Conservation (phyloP, 2,113 vertebrate species). For the Megalops atlanticus region DNA sequence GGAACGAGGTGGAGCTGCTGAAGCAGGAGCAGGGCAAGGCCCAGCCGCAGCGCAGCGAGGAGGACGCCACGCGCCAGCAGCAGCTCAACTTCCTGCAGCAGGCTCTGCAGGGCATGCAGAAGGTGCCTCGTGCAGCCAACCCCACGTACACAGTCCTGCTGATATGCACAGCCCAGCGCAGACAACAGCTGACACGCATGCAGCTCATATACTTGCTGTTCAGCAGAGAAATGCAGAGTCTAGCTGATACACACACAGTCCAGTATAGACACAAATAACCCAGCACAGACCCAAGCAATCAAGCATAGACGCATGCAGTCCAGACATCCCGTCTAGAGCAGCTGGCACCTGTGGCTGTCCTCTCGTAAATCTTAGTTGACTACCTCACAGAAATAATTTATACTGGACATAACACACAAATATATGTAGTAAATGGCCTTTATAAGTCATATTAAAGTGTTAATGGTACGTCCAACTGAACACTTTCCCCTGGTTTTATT, state of each 20-base stretch:
- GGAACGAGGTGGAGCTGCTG: constrained; percentile 92
- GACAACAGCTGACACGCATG: too few species aligned
- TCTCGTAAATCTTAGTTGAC: too few species aligned
- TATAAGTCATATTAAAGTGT: too few species aligned
- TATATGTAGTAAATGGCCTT: too few species aligned
- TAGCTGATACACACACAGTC: background rate
- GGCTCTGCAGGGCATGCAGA: constrained; percentile 93
- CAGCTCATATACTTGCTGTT: background rate
- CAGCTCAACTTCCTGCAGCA: constrained; percentile 91
- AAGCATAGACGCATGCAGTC: too few species aligned
- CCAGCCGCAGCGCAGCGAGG: constrained; percentile 72
- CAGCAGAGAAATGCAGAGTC: too few species aligned
- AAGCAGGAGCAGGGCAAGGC: constrained; percentile 91
- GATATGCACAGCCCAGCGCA: background rate
- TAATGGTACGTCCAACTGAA: background rate
- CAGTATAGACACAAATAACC: too few species aligned
- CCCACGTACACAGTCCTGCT: background rate
- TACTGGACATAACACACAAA: too few species aligned
- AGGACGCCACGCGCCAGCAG: constrained; percentile 85
- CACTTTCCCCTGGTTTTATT: background rate
- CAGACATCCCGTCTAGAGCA: too few species aligned
- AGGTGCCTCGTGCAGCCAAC: constrained; percentile 67
- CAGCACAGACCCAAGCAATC: too few species aligned
- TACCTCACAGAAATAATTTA: too few species aligned
- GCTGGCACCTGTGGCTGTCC: too few species aligned